Evolutionary conservation across 2,797 vertebrate genomes (phyloP).

Genomic region (Vespertilio murinus): DNA sequence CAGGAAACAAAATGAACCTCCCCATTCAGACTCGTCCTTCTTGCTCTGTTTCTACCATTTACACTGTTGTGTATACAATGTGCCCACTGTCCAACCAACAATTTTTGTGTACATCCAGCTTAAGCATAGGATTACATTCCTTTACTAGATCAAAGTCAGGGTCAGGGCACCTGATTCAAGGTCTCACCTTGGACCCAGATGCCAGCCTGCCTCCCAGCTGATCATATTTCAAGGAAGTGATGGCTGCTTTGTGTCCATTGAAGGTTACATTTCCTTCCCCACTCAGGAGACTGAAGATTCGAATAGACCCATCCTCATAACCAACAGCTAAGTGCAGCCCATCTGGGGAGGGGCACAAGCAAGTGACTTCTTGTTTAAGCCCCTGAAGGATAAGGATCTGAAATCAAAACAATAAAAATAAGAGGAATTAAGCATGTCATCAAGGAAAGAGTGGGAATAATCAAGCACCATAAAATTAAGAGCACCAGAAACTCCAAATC

Average conservation of each 20-base stretch:
- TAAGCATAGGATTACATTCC: not conserved
- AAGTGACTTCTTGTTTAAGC: constrained; percentile 93
- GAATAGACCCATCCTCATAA: constrained; percentile 94
- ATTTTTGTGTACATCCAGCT: not conserved
- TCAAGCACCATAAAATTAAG: not conserved
- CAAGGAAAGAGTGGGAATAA: not conserved
- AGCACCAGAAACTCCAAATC: not conserved
- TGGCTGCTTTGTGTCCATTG: constrained; percentile 95
- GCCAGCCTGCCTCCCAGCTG: constrained; percentile 92
- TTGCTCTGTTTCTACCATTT: not conserved
- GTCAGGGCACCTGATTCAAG: not conserved
- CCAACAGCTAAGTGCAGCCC: constrained; percentile 94
- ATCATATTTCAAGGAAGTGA: constrained; percentile 92
- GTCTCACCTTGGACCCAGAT: constrained; percentile 93
- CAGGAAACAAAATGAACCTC: not conserved
- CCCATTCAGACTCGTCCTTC: not conserved
- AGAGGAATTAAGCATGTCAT: not conserved
- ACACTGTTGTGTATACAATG: not conserved
- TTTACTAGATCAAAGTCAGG: not conserved
- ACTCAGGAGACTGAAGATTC: constrained; percentile 92
- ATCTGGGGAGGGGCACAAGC: constrained; percentile 93
- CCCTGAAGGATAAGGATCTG: constrained; percentile 95
- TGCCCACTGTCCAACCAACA: not conserved
- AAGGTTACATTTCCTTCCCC: constrained; percentile 93
- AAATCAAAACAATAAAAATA: constrained; percentile 58